Evolutionary conservation across 2,113 vertebrate species (phyloP).

Genomic region (Syrrhaptes paradoxus): DNA sequence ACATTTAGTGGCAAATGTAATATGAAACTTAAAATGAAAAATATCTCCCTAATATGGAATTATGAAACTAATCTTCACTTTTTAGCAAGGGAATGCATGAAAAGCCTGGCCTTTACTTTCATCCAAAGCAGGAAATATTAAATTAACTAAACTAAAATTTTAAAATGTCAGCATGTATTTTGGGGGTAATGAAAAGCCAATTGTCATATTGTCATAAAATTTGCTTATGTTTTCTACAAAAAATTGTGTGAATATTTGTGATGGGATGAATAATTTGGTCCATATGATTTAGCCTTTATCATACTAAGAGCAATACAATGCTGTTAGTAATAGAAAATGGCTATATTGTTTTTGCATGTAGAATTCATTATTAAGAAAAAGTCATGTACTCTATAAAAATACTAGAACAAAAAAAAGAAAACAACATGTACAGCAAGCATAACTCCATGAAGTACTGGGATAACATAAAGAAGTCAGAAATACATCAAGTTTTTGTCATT

Average conservation of each 20-base stretch:
- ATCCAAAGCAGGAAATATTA: not conserved
- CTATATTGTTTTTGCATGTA: not conserved
- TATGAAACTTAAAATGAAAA: not conserved
- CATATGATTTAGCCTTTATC: not conserved
- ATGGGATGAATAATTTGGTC: not conserved
- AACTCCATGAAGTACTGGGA: not conserved
- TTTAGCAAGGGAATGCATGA: not conserved
- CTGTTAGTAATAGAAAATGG: not conserved
- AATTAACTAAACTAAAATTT: not conserved
- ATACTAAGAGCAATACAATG: not conserved
- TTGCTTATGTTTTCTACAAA: not conserved
- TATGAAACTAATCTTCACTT: not conserved
- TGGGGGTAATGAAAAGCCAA: not conserved
- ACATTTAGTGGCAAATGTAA: not conserved
- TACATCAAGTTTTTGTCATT: not conserved
- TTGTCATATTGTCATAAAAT: not conserved
- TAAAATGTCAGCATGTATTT: not conserved
- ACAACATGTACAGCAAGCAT: not conserved
- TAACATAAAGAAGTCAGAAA: not conserved
- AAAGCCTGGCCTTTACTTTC: not conserved
- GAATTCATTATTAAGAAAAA: not conserved
- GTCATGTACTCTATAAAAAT: not conserved
- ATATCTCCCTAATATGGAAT: not conserved
- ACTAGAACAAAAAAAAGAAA: not conserved
- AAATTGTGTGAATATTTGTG: not conserved